Evolutionary conservation across 2,113 vertebrate genomes (phyloP).

Genomic region (Apodemus sylvaticus): DNA sequence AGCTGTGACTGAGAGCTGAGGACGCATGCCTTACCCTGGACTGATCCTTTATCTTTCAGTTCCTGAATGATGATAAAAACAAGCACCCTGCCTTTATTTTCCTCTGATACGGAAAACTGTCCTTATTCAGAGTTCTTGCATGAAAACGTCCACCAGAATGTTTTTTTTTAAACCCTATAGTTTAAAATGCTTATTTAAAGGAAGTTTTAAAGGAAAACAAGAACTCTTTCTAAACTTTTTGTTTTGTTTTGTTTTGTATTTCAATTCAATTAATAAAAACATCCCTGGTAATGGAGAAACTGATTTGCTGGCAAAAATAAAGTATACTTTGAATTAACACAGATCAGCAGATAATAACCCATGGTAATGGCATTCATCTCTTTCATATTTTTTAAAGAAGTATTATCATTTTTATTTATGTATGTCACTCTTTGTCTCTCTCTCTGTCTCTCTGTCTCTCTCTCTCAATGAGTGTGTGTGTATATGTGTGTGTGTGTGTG

Average conservation of each 20-base stretch:
- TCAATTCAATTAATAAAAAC: neutral
- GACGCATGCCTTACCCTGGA: constrained; percentile 7
- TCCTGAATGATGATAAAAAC: constrained; percentile 40
- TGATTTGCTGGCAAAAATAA: constrained; percentile 34
- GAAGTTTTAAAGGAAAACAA: neutral
- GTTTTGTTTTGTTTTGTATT: constrained; percentile 41
- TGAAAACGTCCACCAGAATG: neutral
- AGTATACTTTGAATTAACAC: neutral
- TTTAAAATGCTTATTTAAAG: neutral
- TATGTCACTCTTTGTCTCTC: neutral
- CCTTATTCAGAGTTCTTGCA: constrained; percentile 42
- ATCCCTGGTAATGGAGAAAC: neutral
- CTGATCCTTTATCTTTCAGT: constrained; percentile 55
- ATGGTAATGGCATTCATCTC: too few species aligned
- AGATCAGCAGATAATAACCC: neutral
- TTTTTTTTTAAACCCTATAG: fast-evolving
- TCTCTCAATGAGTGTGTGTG: neutral
- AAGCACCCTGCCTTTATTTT: constrained; percentile 28
- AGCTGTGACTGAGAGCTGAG: constrained; percentile 48
- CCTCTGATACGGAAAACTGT: constrained; percentile 37
- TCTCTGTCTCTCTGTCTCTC: neutral
- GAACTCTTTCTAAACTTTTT: neutral
- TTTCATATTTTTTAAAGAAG: neutral
- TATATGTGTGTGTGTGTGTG: neutral
- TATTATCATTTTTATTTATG: neutral